Evolutionary conservation across 1,140 invertebrate genomes (phyloP).

Genomic region (Drosophila busckii): DNA sequence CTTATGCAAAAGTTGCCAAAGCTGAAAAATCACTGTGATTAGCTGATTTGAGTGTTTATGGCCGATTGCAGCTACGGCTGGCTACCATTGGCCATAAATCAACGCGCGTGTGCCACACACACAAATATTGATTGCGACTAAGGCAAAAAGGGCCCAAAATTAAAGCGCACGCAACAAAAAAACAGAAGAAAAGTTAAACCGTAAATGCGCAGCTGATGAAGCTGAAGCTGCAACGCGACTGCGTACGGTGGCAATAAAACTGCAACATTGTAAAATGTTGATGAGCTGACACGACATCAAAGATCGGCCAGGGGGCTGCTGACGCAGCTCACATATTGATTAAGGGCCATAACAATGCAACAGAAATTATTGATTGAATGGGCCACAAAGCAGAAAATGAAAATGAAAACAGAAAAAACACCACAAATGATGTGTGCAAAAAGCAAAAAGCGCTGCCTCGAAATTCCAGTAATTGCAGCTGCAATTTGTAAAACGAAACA

Average conservation of each 20-base stretch:
- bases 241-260: conserved; percentile 47
- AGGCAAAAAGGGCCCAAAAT: too few relatives aligned
- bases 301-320: neutral
- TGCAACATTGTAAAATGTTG: conserved; percentile 68
- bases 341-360: conserved; percentile 63
- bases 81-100: conserved; percentile 44
- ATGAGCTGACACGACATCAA: conserved; percentile 59
- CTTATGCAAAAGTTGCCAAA: conserved; percentile 55
- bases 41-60: conserved; percentile 51
- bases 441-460: conserved; percentile 22
- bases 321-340: conserved; percentile 64
- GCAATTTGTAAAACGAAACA: conserved; percentile 41
- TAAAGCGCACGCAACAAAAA: too few relatives aligned
- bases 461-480: conserved; percentile 63
- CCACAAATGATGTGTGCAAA: conserved; percentile 20
- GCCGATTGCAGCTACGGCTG: conserved; percentile 21
- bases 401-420: conserved; percentile 5
- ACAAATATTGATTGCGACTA: too few relatives aligned
- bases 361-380: conserved; percentile 69
- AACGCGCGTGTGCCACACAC: conserved; percentile 30
- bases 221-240: too few relatives aligned
- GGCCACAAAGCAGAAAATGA: conserved; percentile 13
- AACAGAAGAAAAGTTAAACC: too few relatives aligned
- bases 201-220: too few relatives aligned
- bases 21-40: conserved; percentile 64